Base-by-base conservation (phyloP, 2,113 vertebrate genomes). In the Nycticorax nycticorax region DNA sequence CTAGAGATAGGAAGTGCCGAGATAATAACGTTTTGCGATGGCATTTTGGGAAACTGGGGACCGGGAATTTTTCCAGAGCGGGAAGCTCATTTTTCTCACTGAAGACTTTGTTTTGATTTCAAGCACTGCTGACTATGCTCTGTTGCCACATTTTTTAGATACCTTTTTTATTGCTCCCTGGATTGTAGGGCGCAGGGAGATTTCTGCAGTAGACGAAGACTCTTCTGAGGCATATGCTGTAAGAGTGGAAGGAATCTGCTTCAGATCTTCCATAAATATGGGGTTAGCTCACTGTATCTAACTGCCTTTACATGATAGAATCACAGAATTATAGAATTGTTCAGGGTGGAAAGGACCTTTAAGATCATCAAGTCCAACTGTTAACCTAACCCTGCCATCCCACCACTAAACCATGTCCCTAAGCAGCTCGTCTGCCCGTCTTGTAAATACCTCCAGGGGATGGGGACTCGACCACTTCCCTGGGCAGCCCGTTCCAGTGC, bases 111-210 rank as follows among this genome's bases (percentile, higher is more conserved):
- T 88, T 93, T 67, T 71, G 50, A 52, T 91, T 83, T 88, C 73
- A 83, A 83, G n/a, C n/a, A 27, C 48, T 81, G 76, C 73, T 28
- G 55, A 64, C 64, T 80, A 1, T 57, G 78, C 52, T 26, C 33
- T 39, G 53, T 53, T 74, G 43, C 43, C 37, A 60, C 76, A 67
- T 95, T 81, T 94, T 95, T 96, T 21, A 85, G 76, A 92, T 68
- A 86, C 24, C 56, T 85, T 68, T 89, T 91, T 78, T 85, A 81
- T 68, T 67, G 21, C 12, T 94, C 39, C 68, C 66, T 48, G 23
- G 37, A 85, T 60, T 56, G 35, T 52, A n/a, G 48, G 13, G 33
- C 33, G 30, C 19, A 43, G 73, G 47, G 52, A 81, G 56, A 91
- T 68, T 86, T 56, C n/a, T 74, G 48, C 39, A 77, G 48, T 3